These are phyloP conservation scores for Poecilia gillii DNA, from an alignment of 2,797 vertebrate genomes.

Conservation along the genomic window DNA sequence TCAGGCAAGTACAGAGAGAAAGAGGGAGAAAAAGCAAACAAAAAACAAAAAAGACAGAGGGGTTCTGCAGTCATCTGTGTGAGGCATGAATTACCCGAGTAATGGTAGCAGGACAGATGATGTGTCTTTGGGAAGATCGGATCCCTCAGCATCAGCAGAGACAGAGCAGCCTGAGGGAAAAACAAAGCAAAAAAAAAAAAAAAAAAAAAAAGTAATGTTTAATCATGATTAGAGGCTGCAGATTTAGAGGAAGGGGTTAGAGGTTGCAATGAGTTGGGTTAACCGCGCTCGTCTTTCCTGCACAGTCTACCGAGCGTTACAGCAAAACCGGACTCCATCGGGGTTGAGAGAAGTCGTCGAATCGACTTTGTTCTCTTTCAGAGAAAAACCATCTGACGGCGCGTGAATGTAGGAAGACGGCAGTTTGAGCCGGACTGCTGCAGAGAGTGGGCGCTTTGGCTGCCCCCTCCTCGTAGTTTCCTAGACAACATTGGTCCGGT, in stretches of 20 bases:
- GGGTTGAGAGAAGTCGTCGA: not conserved
- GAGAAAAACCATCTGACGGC: constrained; percentile 34
- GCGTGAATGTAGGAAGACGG: constrained; percentile 30
- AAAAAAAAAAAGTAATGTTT: constrained; percentile 1
- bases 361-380: constrained; percentile 35
- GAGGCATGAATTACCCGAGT: constrained; percentile 85
- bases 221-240: not conserved
- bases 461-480: constrained; percentile 52
- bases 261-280: not conserved
- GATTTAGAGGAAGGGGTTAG: not conserved
- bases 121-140: constrained; percentile 84
- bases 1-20: constrained; percentile 6
- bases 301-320: not conserved
- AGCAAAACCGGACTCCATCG: not conserved
- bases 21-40: no score
- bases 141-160: constrained; percentile 87
- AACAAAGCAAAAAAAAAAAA: not conserved
- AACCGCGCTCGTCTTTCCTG: constrained; percentile 6
- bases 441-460: constrained; percentile 61
- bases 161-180: constrained; percentile 85
- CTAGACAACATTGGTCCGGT: constrained; percentile 67
- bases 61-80: not conserved
- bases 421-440: constrained; percentile 41
- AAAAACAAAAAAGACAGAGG: not conserved
- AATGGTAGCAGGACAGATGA: constrained; percentile 90